Evolutionary conservation across 2,888 invertebrate genomes (phyloP).

Genomic region (Tanypteryx hageni): DNA sequence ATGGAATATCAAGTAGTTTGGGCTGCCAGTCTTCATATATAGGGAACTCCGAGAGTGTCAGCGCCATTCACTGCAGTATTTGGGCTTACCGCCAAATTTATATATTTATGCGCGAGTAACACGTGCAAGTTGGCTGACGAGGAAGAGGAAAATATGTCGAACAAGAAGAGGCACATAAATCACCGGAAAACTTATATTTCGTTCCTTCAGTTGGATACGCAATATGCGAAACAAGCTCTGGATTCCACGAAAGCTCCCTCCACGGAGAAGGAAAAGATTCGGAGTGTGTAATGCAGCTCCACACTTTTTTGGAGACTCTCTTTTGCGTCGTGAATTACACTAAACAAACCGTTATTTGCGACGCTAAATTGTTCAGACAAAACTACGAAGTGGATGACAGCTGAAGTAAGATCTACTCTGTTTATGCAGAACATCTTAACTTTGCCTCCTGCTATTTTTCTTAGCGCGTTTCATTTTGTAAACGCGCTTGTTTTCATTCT

Average conservation of each 20-base stretch:
- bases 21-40: not conserved
- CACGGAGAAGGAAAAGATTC: not conserved
- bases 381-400: too few species aligned
- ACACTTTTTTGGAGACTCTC: not conserved
- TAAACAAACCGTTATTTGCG: too few species aligned
- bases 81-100: not conserved
- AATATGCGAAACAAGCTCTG: not conserved
- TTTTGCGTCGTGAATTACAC: too few species aligned
- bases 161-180: conserved; percentile 3
- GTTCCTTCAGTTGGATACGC: too few species aligned
- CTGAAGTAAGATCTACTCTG: too few species aligned
- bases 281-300: not conserved
- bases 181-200: not conserved
- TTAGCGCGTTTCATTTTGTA: too few species aligned
- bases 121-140: not conserved
- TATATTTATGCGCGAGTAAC: not conserved
- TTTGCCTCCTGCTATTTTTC: too few species aligned
- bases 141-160: not conserved
- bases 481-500: too few species aligned
- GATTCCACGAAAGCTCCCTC: not conserved
- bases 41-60: not conserved
- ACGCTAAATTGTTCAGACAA: too few species aligned
- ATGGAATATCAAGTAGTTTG: conserved; percentile 36
- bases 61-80: not conserved
- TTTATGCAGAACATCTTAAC: too few species aligned